Evolutionary conservation across 2,888 invertebrate species (phyloP), one percentile per base, ranked within the genome.

Genomic region (Lochmaea crataegi): DNA sequence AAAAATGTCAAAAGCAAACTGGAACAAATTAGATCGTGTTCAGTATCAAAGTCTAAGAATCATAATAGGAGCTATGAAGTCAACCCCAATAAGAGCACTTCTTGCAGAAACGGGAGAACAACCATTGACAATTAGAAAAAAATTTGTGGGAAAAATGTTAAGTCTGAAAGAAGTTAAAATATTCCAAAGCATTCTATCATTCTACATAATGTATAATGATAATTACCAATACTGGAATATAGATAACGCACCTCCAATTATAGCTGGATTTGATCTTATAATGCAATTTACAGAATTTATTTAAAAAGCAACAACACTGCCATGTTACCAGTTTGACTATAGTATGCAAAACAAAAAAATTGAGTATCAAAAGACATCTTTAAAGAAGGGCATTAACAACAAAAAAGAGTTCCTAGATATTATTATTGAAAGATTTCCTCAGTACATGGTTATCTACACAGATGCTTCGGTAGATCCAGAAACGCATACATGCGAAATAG

Each of bases 41-140:
- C 73, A 68, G 12, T 41, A 68, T 16, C 68, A 68, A 42, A 58
- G 61, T 7, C 22, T 68, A 10, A 48, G 72, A 45, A 48, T 7
- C 7, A 41, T 56, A n/a, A 12, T 68, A 18, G 72, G 76, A 32
- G 68, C 66, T 57, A 71, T 76, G 76, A 69, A 48, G 61, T 74
- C 74, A 2, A 75, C 73, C 1, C 71, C 73, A 6, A 70, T 41
- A 4, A 69, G 64, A 12, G 70, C 61, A 12, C 42, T 74, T 7
- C 22, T 22, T 22, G 71, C 66, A 11, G 74, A 76, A 56, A 63
- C 60, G n/a, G 69, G 38, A 32, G 63, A 63, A 51, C 12, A 32
- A 11, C 16, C 5, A 16, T 57, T 76, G 12, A 60, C 71, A 11
- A 11, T 41, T 5, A 64, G 75, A 57, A 53, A 71, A 22, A 72